Evolutionary conservation across 1,140 invertebrate species (phyloP), one percentile per base, ranked within the genome.

Genomic region (Myzus persicae): DNA sequence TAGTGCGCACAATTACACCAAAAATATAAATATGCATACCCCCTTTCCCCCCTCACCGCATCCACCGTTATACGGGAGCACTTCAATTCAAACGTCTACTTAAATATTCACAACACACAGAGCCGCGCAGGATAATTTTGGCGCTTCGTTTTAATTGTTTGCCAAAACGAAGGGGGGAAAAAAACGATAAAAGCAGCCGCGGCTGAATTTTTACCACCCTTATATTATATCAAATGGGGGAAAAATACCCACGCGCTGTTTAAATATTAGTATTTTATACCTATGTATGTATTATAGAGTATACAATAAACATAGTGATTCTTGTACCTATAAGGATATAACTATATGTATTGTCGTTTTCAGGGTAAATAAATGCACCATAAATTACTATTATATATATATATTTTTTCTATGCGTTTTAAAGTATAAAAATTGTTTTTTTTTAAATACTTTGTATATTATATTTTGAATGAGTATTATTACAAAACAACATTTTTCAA

Each of bases 101-200:
- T 76, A 76, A 76, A 76, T 76, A 76, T 76, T 76, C 59, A 76
- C 59, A n/a, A 18, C 59, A 76, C 59, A 76, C 59, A 76, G 59
- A 76, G n/a, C 59, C 18, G 14, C 11, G n/a, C 59, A n/a, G 59
- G 31, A 76, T 76, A 76, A 76, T 76, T 76, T 76, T 18, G 59
- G 31, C 59, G 59, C 59, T 76, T 76, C 59, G 59, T 76, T 76
- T 76, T 76, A 76, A 76, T 76, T 76, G 59, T 76, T 76, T 76
- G 59, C 59, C 59, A 76, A 76, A 76, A 76, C 59, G n/a, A 18
- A 31, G 18, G 31, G 8, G n/a, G 14, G 18, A 76, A 67, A 67
- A 76, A 76, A 76, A 76, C 59, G 11, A n/a, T 76, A 36, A 76
- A 18, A 76, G 59, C 31, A n/a, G 36, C 59, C 59, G 5, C 59